Percentiles rank a stretch among this genome's conserved stretches.
Evolutionary conservation across 2,888 invertebrate species (phyloP).

Genomic region (Pollenia angustigena): DNA sequence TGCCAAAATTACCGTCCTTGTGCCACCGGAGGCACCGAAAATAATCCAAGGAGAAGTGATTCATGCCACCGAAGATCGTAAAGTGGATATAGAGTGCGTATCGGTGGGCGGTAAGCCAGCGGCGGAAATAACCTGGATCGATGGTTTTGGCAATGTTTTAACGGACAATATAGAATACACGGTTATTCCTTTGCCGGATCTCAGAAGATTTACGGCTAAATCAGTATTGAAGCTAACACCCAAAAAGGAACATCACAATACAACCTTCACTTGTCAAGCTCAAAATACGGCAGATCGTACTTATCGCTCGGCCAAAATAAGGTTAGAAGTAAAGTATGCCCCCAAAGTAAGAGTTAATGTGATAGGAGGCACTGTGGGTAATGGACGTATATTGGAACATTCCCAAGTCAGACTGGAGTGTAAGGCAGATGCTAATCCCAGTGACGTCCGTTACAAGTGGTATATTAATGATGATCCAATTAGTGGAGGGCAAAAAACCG

Average conservation of each 20-base stretch:
- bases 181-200: constrained; percentile 90
- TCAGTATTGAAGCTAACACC: constrained; percentile 93
- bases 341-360: constrained; percentile 93
- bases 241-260: constrained; percentile 94
- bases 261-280: constrained; percentile 95
- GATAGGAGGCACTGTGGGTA: constrained; percentile 85
- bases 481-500: constrained; percentile 91
- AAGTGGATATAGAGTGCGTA: constrained; percentile 95
- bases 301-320: constrained; percentile 91
- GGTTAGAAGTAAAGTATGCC: constrained; percentile 94
- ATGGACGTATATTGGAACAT: constrained; percentile 90
- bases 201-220: constrained; percentile 92
- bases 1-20: constrained; percentile 93
- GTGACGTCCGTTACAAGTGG: constrained; percentile 93
- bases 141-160: constrained; percentile 93
- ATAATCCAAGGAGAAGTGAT: constrained; percentile 94
- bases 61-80: constrained; percentile 94
- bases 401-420: constrained; percentile 92
- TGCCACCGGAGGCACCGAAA: constrained; percentile 95
- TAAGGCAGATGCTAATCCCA: constrained; percentile 95
- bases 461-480: constrained; percentile 93
- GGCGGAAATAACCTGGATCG: constrained; percentile 97
- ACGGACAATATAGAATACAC: constrained; percentile 92
- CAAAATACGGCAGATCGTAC: constrained; percentile 95
- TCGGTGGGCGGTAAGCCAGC: constrained; percentile 97